phyloP scores from a whole-genome alignment of 2,888 invertebrate species.

The Drosophila nr. fundita region DNA sequence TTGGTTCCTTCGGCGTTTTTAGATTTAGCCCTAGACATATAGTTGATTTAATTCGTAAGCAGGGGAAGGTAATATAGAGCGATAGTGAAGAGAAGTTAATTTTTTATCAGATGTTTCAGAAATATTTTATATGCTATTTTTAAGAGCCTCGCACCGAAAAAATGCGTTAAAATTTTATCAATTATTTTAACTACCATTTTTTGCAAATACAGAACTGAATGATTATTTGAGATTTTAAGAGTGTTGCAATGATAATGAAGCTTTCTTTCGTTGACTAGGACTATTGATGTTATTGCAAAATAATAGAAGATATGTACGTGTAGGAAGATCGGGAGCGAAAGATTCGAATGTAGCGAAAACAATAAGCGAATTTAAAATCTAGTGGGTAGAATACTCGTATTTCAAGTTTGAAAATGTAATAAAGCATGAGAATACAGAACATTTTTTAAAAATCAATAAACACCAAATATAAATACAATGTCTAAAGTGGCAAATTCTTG shows the following conservation, averaged over 20 bases:
- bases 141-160: constrained; percentile 45
- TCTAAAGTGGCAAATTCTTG: not conserved
- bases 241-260: constrained; percentile 20
- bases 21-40: constrained; percentile 63
- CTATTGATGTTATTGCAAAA: constrained; percentile 78
- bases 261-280: constrained; percentile 54
- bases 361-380: constrained; percentile 70
- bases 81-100: constrained; percentile 29
- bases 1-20: constrained; percentile 73
- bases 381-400: constrained; percentile 50
- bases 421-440: constrained; percentile 21
- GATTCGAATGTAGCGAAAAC: constrained; percentile 39
- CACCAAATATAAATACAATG: constrained; percentile 34
- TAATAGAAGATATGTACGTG: constrained; percentile 73
- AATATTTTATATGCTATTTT: constrained; percentile 63
- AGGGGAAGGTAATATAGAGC: not conserved
- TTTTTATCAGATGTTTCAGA: constrained; percentile 54
- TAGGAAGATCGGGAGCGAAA: constrained; percentile 37
- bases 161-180: constrained; percentile 64
- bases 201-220: constrained; percentile 53
- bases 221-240: constrained; percentile 43
- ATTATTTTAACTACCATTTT: constrained; percentile 64
- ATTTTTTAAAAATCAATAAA: constrained; percentile 53
- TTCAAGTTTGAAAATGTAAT: constrained; percentile 51
- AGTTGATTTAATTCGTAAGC: constrained; percentile 64